Conservation (phyloP, 2,888 invertebrate genomes). For the Limnephilus rhombicus region DNA sequence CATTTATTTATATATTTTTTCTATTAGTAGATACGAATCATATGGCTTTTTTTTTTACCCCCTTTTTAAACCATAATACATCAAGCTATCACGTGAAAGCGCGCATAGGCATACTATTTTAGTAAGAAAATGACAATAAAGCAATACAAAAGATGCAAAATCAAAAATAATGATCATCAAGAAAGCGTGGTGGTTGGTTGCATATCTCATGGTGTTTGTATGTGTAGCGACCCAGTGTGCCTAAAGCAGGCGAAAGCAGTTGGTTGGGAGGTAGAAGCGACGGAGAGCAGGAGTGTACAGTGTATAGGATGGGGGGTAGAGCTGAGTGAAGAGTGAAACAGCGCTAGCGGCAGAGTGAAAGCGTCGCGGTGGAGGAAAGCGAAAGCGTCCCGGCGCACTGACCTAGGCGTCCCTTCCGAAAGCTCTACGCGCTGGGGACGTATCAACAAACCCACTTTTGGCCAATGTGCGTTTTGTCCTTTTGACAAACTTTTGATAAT, state of each 20-base stretch:
- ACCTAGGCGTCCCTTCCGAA: conserved; percentile 35
- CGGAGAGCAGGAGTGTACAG: not conserved
- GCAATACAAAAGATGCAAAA: not conserved
- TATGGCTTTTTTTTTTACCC: no score
- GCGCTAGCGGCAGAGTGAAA: conserved; percentile 68
- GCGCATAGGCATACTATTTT: not conserved
- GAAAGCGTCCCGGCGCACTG: conserved; percentile 55
- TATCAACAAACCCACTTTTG: not conserved
- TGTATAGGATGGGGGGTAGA: not conserved
- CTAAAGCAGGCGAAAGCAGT: not conserved
- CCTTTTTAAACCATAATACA: no score
- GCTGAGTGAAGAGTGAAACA: conserved; percentile 67
- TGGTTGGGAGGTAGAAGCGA: not conserved
- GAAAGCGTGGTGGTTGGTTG: no score
- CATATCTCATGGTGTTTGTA: not conserved
- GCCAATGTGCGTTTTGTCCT: not conserved
- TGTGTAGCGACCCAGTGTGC: not conserved
- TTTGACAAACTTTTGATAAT: not conserved
- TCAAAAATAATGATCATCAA: not conserved
- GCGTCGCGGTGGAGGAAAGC: conserved; percentile 45
- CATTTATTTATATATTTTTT: no score
- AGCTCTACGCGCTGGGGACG: not conserved
- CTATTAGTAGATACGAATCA: no score
- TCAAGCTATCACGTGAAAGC: not conserved
- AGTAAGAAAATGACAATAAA: not conserved